Evolutionary conservation across 2,113 vertebrate species (phyloP).

Genomic region (Archilochus colubris): DNA sequence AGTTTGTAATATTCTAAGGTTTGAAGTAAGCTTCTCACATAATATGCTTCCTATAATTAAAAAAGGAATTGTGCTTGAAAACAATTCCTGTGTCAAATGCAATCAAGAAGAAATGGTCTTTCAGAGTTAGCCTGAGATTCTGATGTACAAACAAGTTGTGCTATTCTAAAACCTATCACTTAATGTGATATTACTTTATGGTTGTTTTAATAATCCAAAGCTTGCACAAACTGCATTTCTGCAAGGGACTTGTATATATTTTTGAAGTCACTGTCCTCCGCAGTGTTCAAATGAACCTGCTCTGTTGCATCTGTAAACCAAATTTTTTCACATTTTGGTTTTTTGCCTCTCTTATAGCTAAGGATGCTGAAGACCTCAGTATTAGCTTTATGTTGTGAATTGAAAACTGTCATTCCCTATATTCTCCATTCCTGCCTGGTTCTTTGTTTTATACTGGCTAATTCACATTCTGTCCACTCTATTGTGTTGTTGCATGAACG

Average conservation of each 20-base stretch:
- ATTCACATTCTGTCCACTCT: slow-evolving; percentile 68
- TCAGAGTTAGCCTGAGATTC: background rate
- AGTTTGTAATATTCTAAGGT: background rate
- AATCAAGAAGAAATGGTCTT: background rate
- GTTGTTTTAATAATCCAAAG: background rate
- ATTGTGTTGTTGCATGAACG: slow-evolving; percentile 63
- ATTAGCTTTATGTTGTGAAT: background rate
- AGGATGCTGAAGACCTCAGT: background rate
- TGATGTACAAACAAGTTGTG: background rate
- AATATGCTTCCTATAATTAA: background rate
- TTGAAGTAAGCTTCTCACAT: background rate
- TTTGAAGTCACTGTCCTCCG: background rate
- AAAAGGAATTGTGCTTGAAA: background rate
- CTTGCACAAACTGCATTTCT: background rate
- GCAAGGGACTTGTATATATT: background rate
- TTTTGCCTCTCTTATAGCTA: background rate
- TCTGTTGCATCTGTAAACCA: background rate
- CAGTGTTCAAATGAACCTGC: background rate
- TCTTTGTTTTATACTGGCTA: slow-evolving; percentile 19
- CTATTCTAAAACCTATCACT: background rate
- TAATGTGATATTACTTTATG: accelerated
- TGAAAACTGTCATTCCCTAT: background rate
- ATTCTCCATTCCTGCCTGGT: background rate
- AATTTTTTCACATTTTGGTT: background rate
- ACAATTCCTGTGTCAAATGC: background rate